phyloP scores from a whole-genome alignment of 2,888 invertebrate species.

The Andrena fulva region DNA sequence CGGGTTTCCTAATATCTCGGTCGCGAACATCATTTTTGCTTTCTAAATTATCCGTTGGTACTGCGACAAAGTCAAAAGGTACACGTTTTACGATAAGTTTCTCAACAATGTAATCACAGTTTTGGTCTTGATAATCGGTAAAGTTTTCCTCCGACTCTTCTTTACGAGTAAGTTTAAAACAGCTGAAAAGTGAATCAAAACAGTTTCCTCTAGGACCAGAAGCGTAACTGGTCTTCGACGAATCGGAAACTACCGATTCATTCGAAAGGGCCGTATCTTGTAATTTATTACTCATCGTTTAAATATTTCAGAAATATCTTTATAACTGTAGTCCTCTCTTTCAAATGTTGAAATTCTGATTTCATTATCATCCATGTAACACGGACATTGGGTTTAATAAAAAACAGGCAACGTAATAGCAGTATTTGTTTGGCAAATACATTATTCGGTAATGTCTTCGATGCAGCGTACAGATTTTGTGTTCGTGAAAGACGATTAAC shows the following conservation, averaged over 20 bases:
- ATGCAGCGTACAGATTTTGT: neutral
- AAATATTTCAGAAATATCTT: neutral
- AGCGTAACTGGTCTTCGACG: neutral
- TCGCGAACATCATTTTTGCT: neutral
- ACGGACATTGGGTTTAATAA: neutral
- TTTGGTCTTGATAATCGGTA: constrained; percentile 38
- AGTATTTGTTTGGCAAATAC: neutral
- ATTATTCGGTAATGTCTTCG: neutral
- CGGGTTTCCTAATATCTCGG: neutral
- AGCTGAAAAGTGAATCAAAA: constrained; percentile 20
- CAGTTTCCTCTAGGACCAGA: constrained; percentile 14
- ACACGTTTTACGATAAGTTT: constrained; percentile 74
- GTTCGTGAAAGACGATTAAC: too few relatives aligned
- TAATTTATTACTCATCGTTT: constrained; percentile 26
- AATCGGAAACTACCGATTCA: constrained; percentile 13
- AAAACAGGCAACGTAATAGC: neutral
- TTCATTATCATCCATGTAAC: neutral
- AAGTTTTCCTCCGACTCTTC: neutral
- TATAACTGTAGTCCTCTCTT: neutral
- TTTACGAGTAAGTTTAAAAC: constrained; percentile 15
- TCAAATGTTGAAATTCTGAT: neutral
- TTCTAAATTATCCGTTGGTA: neutral
- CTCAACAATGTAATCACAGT: constrained; percentile 75
- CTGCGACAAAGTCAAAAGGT: constrained; percentile 67
- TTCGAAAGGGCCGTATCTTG: neutral